Evolutionary conservation across 2,888 invertebrate species (phyloP).

Genomic region (Andricus quercusramuli): DNA sequence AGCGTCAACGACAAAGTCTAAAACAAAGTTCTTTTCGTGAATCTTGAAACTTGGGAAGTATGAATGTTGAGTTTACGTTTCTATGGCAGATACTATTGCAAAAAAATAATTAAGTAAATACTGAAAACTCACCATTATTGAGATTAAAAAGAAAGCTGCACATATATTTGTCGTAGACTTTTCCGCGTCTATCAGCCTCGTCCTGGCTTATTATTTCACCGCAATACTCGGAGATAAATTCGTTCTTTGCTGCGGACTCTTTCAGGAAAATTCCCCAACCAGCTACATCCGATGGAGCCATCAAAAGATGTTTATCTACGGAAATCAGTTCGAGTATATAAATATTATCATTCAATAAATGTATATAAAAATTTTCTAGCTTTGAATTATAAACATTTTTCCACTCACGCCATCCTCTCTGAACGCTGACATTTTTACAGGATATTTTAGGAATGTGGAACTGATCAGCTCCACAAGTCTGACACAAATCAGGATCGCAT

Average conservation of each 20-base stretch:
- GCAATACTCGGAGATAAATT: constrained; percentile 99
- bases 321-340: too few species aligned
- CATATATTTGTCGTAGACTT: constrained; percentile 99
- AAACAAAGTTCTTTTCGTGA: constrained; percentile 49
- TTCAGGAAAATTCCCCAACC: constrained; percentile 99
- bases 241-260: constrained; percentile 97
- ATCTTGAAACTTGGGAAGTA: too few species aligned
- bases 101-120: too few species aligned
- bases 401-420: constrained; percentile 90
- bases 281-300: constrained; percentile 98
- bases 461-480: constrained; percentile 96
- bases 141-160: constrained; percentile 99
- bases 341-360: too few species aligned
- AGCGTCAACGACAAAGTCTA: constrained; percentile 99
- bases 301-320: constrained; percentile 89
- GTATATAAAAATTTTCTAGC: background rate
- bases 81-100: too few species aligned
- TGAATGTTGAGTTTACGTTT: background rate
- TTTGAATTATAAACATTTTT: background rate
- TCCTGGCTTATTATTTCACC: constrained; percentile 99
- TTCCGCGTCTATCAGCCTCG: constrained; percentile 98
- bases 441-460: constrained; percentile 88
- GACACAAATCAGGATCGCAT: constrained; percentile 99
- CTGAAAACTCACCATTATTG: constrained; percentile 88
- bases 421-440: constrained; percentile 96